These are phyloP conservation scores for Mesocricetus auratus DNA, from an alignment of 2,113 vertebrate genomes.

Conservation along the genomic window DNA sequence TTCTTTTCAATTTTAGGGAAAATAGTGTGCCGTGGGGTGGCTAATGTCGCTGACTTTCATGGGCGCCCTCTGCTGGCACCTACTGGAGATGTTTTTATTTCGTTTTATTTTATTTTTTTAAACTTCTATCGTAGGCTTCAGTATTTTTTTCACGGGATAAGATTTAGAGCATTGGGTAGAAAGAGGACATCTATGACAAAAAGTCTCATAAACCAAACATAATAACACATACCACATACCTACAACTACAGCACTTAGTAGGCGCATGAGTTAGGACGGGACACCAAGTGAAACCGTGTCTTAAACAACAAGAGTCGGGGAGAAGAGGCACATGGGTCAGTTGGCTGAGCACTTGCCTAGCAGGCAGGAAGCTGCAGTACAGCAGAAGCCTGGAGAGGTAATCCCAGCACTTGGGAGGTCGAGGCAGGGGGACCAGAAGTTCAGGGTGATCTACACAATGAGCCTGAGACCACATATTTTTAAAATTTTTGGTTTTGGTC, in stretches of 20 bases:
- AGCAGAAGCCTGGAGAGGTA: not conserved
- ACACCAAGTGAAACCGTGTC: not conserved
- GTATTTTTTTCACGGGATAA: not conserved
- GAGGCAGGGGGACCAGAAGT: not conserved
- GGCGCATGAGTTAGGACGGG: not conserved
- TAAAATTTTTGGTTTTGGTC: not conserved
- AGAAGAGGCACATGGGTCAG: not conserved
- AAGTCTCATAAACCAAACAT: not conserved
- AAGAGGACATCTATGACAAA: not conserved
- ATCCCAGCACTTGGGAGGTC: not conserved
- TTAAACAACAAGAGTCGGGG: not conserved
- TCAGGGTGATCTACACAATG: not conserved
- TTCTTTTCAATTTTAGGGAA: not conserved
- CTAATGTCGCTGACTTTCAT: not conserved
- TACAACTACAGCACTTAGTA: not conserved
- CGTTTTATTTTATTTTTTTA: not conserved
- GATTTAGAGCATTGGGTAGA: not conserved
- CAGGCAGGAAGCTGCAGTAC: not conserved
- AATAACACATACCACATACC: accelerated
- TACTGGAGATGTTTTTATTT: not conserved
- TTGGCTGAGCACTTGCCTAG: not conserved
- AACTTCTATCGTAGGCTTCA: not conserved
- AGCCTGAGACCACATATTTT: not conserved
- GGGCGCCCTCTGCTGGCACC: constrained; percentile 83
- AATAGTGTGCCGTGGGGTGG: not conserved